Evolutionary conservation across 1,140 invertebrate genomes (phyloP), one percentile per base, ranked within the genome.

Genomic region (Pogonomyrmex barbatus): DNA sequence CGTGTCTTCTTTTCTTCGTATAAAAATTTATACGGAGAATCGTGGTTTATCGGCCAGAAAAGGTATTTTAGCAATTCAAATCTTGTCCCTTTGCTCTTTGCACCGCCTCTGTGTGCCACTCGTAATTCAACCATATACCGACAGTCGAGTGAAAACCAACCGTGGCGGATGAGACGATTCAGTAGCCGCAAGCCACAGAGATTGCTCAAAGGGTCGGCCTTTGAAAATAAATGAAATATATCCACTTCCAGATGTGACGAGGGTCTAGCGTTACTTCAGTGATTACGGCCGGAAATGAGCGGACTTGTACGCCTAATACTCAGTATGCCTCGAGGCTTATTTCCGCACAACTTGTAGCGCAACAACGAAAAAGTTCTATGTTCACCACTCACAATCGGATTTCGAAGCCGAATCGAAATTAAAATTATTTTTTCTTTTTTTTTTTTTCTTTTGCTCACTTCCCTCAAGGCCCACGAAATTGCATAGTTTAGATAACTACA

Each of bases 191-290:
- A 79, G 84, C 76, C 75, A 78, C 75, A 79, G 84, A 86, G 75
- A 86, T 86, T 86, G 73, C 84, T 79, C 84, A 79, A 86, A 86
- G 84, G 84, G 75, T 86, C 76, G 60, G 60, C 63, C 63, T 86
- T 86, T 86, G 84, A 79, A 86, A 86, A 86, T 79, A 78, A 86
- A 86, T 79, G 84, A 86, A 86, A 86, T 86, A 86, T 86, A 78
- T 8, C 83, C 63, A 82, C 42, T 86, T 86, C 42, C 77, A 82
- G 67, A 60, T 68, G 54, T 86, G 85, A 83, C 78, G 67, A 86
- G 85, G 85, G 85, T 86, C 85, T 82, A 65, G 78, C 65, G 77
- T 82, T 82, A 86, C 85, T 86, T 86, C 77, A 67, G 78, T 86
- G 78, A 86, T 86, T 86, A 82, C 78, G 78, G 78, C 77, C 77